Evolutionary conservation across 1,140 invertebrate genomes (phyloP).

Genomic region (Trachelipus rathkii): DNA sequence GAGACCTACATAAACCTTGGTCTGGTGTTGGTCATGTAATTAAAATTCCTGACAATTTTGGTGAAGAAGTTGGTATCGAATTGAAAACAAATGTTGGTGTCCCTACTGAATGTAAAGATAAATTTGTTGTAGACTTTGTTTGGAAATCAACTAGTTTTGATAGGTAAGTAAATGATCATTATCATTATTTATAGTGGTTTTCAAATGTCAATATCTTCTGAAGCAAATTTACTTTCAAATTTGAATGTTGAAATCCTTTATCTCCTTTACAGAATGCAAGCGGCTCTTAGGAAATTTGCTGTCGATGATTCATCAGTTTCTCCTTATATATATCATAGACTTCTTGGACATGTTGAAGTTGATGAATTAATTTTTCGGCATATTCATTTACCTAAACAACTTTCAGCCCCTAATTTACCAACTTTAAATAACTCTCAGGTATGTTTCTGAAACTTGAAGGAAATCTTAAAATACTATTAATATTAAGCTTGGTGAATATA

Average conservation of each 20-base stretch:
- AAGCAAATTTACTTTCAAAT: neutral
- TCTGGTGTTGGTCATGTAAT: slow-evolving; percentile 92
- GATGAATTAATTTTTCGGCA: slow-evolving; percentile 85
- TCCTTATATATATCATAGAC: slow-evolving; percentile 92
- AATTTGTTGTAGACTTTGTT: slow-evolving; percentile 98
- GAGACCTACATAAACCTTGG: slow-evolving; percentile 90
- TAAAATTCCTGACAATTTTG: slow-evolving; percentile 98
- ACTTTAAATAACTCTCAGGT: slow-evolving; percentile 91
- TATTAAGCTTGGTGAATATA: neutral
- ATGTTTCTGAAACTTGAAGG: too few relatives aligned
- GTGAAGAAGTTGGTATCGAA: slow-evolving; percentile 96
- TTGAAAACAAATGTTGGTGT: slow-evolving; percentile 84
- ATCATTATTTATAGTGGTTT: slow-evolving; percentile 4
- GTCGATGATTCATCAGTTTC: slow-evolving; percentile 95
- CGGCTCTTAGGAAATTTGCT: slow-evolving; percentile 89
- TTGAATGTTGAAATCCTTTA: neutral
- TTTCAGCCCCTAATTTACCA: slow-evolving; percentile 93
- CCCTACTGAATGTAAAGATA: slow-evolving; percentile 84
- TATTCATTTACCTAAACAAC: slow-evolving; percentile 88
- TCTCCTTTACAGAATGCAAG: slow-evolving; percentile 73
- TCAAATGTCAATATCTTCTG: slow-evolving; percentile 16
- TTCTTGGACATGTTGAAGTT: slow-evolving; percentile 87
- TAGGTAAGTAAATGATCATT: slow-evolving; percentile 58
- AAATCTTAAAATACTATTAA: slow-evolving; percentile 1
- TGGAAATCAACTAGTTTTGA: slow-evolving; percentile 99